Evolutionary conservation across 2,113 vertebrate species (phyloP), one percentile per base, ranked within the genome.

Genomic region (Sphaerodactylus townsendi): DNA sequence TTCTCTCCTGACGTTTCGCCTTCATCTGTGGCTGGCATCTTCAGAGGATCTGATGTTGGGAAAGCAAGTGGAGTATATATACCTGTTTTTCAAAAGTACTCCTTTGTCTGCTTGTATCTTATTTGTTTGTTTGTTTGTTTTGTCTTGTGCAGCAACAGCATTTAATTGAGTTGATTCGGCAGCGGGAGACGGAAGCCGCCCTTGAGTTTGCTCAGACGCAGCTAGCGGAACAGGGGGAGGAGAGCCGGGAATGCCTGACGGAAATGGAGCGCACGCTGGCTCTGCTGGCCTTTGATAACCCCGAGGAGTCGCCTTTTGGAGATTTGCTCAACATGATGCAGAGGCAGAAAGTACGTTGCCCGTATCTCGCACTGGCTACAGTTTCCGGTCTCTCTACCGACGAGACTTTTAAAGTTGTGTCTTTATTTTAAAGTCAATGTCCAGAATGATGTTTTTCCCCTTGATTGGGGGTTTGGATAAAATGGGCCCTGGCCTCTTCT

Each of bases 281-380:
- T 23, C 92, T 99, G 92, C 94, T 99, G 87, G 99, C 98, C 30
- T 99, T 99, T 11, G 98, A 99, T 92, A 99, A 98, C 93, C 99
- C 98, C 0, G 98, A 99, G 83, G 98, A 99, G 71, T 99, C 98
- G 0, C 99, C 98, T 3, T 99, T 99, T 64, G 98, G 99, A 85
- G 98, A 99, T 93, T 95, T 99, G 85, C 98, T 99, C 10, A 98
- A 99, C 92, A 98, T 98, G 97, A 98, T 99, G 98, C 99, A 99
- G 91, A 95, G 99, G 86, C 99, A 99, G 95, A 99, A 99, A 97
- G 98, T 98, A 94, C 79, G 39, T 80, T 1, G 79, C 85, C 71
- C 77, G 3, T 86, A 35, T 0, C 0, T 53, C 39, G 28, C 35
- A 30, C 35, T 15, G 35, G n/a, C n/a, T 64, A 72, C 72, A 65